phyloP scores from a whole-genome alignment of 37 sponge, comb jelly and placozoan species.

The Ephydatia muelleri region DNA sequence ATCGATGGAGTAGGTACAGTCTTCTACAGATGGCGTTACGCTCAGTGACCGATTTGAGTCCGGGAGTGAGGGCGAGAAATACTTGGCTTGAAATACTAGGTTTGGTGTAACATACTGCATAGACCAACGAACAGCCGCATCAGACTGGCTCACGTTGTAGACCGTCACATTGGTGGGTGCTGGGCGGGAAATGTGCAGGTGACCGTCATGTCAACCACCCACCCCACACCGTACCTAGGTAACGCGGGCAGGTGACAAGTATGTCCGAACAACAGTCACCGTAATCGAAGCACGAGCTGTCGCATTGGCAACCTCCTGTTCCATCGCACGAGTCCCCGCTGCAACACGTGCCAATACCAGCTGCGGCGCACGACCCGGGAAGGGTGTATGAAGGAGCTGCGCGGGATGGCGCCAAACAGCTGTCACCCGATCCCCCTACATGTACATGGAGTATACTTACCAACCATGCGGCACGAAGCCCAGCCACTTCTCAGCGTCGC shows the following conservation, averaged over 20 bases:
- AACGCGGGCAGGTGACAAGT: slow-evolving; percentile 21
- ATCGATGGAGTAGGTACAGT: background rate
- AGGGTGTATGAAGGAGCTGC: background rate
- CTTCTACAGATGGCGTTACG: background rate
- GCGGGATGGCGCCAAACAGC: background rate
- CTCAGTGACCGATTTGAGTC: background rate
- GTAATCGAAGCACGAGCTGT: slow-evolving; percentile 29
- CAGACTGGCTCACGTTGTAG: background rate
- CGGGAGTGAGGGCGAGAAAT: background rate
- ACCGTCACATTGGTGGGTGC: background rate
- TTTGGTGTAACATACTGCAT: background rate
- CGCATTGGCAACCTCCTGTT: slow-evolving; percentile 42
- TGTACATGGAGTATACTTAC: background rate
- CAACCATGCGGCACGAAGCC: background rate
- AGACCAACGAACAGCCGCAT: background rate
- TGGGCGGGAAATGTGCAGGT: background rate
- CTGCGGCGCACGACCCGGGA: slow-evolving; percentile 36
- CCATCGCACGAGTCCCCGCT: background rate
- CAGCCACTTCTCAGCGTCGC: background rate
- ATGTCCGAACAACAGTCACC: slow-evolving; percentile 53
- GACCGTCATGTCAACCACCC: too few species aligned
- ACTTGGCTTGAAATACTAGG: background rate
- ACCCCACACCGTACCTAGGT: background rate
- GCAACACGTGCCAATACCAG: slow-evolving; percentile 37
- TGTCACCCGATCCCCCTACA: background rate